Conservation (phyloP, 2,888 invertebrate species). For the Limnephilus lunatus region DNA sequence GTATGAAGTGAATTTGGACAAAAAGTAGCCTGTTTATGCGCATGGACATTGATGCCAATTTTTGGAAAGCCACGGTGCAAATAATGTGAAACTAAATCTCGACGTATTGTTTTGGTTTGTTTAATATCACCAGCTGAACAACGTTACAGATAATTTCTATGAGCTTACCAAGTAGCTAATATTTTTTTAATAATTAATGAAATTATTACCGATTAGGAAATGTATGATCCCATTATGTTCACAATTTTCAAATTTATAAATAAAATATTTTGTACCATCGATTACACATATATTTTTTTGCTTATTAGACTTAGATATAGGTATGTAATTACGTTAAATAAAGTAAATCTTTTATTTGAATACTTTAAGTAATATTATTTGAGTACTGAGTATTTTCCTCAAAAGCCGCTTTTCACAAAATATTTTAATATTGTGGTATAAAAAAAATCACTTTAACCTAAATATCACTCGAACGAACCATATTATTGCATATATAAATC, state of each 20-base stretch:
- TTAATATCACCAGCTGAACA: neutral
- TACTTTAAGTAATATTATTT: too few species aligned
- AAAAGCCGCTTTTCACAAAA: too few species aligned
- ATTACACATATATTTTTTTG: too few species aligned
- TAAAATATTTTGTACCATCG: too few species aligned
- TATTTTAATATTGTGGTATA: too few species aligned
- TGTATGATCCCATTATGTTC: too few species aligned
- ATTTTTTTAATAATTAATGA: neutral
- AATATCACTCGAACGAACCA: neutral
- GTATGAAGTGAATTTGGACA: neutral
- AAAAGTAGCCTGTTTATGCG: neutral
- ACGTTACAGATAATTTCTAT: neutral
- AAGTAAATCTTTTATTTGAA: too few species aligned
- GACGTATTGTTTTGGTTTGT: neutral
- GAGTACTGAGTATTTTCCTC: too few species aligned
- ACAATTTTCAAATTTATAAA: too few species aligned
- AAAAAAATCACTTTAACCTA: neutral
- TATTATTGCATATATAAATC: neutral
- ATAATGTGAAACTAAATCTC: neutral
- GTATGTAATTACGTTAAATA: too few species aligned
- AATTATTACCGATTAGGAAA: too few species aligned
- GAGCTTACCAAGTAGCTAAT: neutral
- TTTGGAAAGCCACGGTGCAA: neutral
- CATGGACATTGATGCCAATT: neutral
- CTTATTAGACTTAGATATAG: too few species aligned